Evolutionary conservation across 30 jellyfish, hydroid and myxozoan genomes (phyloP).

Genomic region (Cassiopea andromeda): DNA sequence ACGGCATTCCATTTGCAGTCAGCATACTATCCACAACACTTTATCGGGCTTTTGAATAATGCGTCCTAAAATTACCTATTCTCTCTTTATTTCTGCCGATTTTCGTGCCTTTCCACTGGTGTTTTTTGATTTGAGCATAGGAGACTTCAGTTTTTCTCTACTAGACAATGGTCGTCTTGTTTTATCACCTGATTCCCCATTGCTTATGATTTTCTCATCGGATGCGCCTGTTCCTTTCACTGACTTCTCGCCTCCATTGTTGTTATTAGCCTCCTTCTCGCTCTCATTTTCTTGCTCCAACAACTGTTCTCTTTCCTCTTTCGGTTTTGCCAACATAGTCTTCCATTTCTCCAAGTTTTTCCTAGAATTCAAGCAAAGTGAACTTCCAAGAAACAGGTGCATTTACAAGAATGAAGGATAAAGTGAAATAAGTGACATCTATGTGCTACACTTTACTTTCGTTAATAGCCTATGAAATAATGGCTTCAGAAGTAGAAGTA

Average conservation of each 20-base stretch:
- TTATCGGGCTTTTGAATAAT: not conserved
- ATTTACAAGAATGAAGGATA: too few species aligned
- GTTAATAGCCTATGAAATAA: not conserved
- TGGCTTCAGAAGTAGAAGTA: not conserved
- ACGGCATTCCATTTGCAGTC: not conserved
- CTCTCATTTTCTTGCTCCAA: conserved; percentile 8
- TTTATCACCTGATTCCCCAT: conserved; percentile 37
- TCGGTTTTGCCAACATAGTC: conserved; percentile 76
- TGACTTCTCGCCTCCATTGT: conserved; percentile 38
- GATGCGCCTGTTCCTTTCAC: conserved; percentile 49
- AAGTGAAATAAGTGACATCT: too few species aligned
- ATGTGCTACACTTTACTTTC: too few species aligned
- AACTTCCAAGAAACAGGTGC: too few species aligned
- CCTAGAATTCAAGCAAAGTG: not conserved
- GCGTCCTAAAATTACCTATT: not conserved
- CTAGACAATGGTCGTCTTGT: conserved; percentile 34
- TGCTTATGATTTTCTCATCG: conserved; percentile 50
- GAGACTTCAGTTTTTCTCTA: conserved; percentile 32
- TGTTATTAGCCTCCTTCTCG: conserved; percentile 5
- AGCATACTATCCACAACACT: not conserved
- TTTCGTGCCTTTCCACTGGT: conserved; percentile 20
- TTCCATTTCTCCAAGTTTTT: conserved; percentile 75
- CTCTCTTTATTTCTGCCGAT: conserved; percentile 32
- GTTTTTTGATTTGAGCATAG: conserved; percentile 22
- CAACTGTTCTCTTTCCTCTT: conserved; percentile 65